A percentile compares a stretch with the other conserved stretches of the same genome.
These are phyloP conservation scores for Invenusta paracnida DNA, from an alignment of 2,888 invertebrate species.

Conservation along the genomic window DNA sequence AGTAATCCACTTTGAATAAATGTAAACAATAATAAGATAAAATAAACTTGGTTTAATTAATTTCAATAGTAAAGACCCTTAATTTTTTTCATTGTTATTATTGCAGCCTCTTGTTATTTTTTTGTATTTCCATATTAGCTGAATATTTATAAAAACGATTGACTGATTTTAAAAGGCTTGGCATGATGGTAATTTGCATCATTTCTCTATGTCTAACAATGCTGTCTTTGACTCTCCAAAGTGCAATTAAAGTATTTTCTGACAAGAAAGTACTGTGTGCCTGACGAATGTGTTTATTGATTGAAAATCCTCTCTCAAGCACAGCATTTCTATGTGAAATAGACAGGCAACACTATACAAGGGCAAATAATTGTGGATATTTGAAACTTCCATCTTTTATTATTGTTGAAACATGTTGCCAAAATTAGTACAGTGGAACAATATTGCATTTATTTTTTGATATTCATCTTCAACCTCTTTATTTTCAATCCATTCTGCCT, in stretches of 20 bases:
- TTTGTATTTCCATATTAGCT: no score
- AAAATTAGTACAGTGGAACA: background rate
- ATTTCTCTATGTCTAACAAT: no score
- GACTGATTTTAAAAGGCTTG: no score
- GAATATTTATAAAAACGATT: no score
- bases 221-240: no score
- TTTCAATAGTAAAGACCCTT: no score
- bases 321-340: slow-evolving; percentile 5
- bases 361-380: slow-evolving; percentile 2
- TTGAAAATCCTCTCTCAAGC: slow-evolving; percentile 1
- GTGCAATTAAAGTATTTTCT: slow-evolving; percentile 1
- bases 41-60: no score
- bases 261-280: background rate
- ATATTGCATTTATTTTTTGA: background rate
- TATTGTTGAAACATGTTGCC: background rate
- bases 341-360: slow-evolving; percentile 17
- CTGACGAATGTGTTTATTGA: background rate
- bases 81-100: no score
- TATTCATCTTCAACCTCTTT: background rate
- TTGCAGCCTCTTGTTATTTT: no score
- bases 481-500: background rate
- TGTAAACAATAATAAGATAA: no score
- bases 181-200: no score
- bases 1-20: no score
- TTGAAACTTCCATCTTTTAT: background rate